A percentile compares a stretch with the other conserved stretches of the same genome.
These are phyloP conservation scores for Gymnocheta viridis DNA, from an alignment of 2,888 invertebrate species.

Conservation along the genomic window DNA sequence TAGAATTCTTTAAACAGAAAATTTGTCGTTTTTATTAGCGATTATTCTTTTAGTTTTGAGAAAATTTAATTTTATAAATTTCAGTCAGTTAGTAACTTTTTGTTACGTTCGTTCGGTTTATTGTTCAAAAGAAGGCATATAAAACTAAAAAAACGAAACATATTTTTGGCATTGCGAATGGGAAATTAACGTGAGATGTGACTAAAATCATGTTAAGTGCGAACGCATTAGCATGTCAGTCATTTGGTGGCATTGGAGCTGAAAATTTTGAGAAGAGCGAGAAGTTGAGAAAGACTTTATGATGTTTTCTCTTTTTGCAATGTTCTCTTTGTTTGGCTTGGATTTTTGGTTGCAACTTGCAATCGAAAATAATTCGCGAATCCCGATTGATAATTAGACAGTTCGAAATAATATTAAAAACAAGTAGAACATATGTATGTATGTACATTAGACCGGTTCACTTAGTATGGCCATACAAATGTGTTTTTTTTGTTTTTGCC, in stretches of 20 bases:
- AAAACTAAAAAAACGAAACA: constrained; percentile 1
- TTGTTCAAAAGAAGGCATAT: constrained; percentile 10
- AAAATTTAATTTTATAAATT: constrained; percentile 50
- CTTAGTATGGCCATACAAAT: too few relatives aligned
- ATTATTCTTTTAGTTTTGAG: constrained; percentile 34
- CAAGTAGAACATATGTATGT: background rate
- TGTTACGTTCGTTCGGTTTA: constrained; percentile 38
- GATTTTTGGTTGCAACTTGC: background rate
- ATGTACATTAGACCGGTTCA: too few relatives aligned
- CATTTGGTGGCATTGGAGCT: constrained; percentile 40
- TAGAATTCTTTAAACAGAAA: constrained; percentile 56
- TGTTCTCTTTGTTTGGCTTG: constrained; percentile 6
- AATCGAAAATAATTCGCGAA: background rate
- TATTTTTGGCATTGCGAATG: constrained; percentile 46
- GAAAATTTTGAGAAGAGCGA: constrained; percentile 12
- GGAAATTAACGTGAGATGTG: constrained; percentile 44
- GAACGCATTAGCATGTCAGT: constrained; percentile 47
- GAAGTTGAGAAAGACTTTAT: background rate
- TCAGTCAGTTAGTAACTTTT: constrained; percentile 21
- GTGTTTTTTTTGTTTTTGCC: too few relatives aligned
- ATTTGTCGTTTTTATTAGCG: background rate
- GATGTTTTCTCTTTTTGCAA: constrained; percentile 26
- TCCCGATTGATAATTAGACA: constrained; percentile 2
- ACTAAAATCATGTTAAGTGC: constrained; percentile 38
- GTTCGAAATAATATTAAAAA: background rate